A percentile compares a stretch with the other conserved stretches of the same genome.
These are phyloP conservation scores for Caenorhabditis doughertyi DNA, from an alignment of 2,888 invertebrate genomes.

Conservation along the genomic window DNA sequence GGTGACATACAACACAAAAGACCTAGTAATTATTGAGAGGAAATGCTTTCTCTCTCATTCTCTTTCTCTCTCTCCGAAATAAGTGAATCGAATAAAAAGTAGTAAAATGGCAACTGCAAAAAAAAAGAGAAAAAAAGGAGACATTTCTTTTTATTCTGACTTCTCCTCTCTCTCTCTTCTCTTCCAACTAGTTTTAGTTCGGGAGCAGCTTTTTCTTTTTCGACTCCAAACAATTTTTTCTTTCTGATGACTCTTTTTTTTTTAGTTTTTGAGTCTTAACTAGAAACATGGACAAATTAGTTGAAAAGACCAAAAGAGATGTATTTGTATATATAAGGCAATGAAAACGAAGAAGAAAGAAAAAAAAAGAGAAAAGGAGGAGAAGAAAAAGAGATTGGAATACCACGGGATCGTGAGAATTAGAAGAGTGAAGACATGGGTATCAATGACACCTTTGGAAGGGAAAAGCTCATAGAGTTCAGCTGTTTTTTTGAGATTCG, in stretches of 20 bases:
- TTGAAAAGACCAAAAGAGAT: too few species aligned
- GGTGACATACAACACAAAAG: slow-evolving; percentile 40
- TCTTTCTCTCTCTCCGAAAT: slow-evolving; percentile 4
- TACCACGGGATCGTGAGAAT: slow-evolving; percentile 25
- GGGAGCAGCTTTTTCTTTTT: too few species aligned
- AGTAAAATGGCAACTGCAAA: slow-evolving; percentile 57
- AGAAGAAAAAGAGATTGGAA: slow-evolving; percentile 25
- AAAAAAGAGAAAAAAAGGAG: slow-evolving; percentile 27
- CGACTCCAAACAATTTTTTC: slow-evolving; percentile 56
- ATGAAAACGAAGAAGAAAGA: slow-evolving; percentile 32
- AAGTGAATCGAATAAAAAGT: slow-evolving; percentile 56
- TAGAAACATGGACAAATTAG: slow-evolving; percentile 48
- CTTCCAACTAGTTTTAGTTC: slow-evolving; percentile 38
- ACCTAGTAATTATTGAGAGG: slow-evolving; percentile 44
- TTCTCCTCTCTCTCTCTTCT: slow-evolving; percentile 11
- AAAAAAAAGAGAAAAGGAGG: slow-evolving; percentile 12
- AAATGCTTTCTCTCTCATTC: slow-evolving; percentile 10
- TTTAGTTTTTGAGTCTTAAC: slow-evolving; percentile 46
- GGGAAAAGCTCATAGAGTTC: slow-evolving; percentile 6
- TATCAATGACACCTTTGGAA: slow-evolving; percentile 31
- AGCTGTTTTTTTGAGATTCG: not conserved
- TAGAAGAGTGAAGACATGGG: not conserved
- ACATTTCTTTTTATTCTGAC: slow-evolving; percentile 32
- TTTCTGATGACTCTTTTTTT: slow-evolving; percentile 43
- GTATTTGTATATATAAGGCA: too few species aligned